Base-by-base conservation (phyloP, 2,888 invertebrate genomes). In the Axea sp. region DNA sequence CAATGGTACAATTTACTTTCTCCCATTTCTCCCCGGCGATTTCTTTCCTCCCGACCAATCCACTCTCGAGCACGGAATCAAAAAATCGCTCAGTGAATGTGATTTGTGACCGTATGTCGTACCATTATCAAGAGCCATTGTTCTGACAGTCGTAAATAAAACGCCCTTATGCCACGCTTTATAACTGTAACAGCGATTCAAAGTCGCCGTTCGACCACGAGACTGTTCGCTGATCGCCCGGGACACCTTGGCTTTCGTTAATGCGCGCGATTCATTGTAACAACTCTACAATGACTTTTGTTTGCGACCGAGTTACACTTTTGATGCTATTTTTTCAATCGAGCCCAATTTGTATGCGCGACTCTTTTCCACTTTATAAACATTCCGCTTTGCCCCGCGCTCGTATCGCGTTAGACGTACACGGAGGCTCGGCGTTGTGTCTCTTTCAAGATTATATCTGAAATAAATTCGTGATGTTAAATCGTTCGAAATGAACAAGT, bases 61-160 rank as follows among this genome's bases (percentile, higher is more conserved):
- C 74, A 73, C 77, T 73, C 76, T 75, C 64, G 64, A 19, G 19
- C 3, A 19, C 19, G 19, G 19, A 19, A 19, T 9, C 6, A 17
- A n/a, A 5, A 7, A 8, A n/a, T 76, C 65, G 67, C 43, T 47
- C 74, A 55, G 62, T 68, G 78, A 77, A 76, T 73, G 74, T 78
- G 76, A 78, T 78, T 78, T 78, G 78, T 75, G 75, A 67, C 76
- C 78, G 75, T 77, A 76, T 78, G 77, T 74, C 75, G 71, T 49
- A 41, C 55, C 71, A 51, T 57, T 64, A 67, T 65, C 73, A 71
- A 71, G 65, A 74, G 57, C 77, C 55, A 77, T 77, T 77, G 76
- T 77, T 55, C 75, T 47, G 68, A 68, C 67, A 62, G 75, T 65
- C 75, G 76, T 78, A 78, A 78, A 78, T 78, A 78, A 78, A 78